phyloP scores from a whole-genome alignment of 2,797 vertebrate species.

The Falco concolor region DNA sequence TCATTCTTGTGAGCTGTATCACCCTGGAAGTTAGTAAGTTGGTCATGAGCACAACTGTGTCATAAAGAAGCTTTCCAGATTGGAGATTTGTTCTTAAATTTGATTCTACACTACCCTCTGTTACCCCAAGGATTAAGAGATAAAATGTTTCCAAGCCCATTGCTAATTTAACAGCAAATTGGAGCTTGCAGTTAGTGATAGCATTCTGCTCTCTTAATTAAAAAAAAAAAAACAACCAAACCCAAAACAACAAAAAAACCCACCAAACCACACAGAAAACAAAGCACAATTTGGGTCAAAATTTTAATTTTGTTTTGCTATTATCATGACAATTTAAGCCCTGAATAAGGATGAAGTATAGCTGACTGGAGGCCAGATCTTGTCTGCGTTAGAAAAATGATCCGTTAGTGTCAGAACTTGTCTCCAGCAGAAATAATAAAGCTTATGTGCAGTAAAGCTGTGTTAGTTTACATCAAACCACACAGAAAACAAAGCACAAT shows the following conservation, averaged over 20 bases:
- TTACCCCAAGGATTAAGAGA: background rate
- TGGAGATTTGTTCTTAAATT: background rate
- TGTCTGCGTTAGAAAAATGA: background rate
- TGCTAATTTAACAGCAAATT: background rate
- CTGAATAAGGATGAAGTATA: background rate
- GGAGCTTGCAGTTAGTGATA: background rate
- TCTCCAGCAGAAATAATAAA: background rate
- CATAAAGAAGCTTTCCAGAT: background rate
- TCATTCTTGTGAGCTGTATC: background rate
- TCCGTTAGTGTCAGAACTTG: background rate
- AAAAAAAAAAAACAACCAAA: background rate
- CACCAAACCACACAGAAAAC: too few species aligned
- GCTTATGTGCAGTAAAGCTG: background rate
- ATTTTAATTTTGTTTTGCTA: background rate
- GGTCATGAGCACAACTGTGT: background rate
- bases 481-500: too few species aligned
- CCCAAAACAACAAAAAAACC: too few species aligned
- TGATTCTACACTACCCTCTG: background rate
- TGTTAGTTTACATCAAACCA: rapidly evolving
- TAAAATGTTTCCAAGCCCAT: background rate
- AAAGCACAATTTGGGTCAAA: background rate
- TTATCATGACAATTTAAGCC: background rate
- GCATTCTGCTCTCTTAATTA: background rate
- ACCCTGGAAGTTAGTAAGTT: background rate
- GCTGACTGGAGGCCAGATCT: background rate